Percentiles rank a stretch among this genome's conserved stretches.
Conservation (phyloP, 1,140 invertebrate genomes). For the Babylonia areolata region DNA sequence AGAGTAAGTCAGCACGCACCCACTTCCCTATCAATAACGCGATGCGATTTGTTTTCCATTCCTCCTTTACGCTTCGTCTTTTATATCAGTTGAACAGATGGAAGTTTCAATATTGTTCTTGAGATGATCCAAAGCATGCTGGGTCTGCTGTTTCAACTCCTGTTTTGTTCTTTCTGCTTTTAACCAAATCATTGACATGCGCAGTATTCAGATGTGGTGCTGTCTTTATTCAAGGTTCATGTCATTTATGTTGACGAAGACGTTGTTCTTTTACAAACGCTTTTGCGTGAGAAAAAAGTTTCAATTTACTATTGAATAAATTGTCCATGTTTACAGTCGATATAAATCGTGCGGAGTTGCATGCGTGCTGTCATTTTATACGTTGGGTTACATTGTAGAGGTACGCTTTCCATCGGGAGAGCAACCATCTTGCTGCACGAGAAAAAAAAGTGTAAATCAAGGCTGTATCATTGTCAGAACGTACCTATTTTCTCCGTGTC, state of each 20-base stretch:
- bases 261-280: background rate
- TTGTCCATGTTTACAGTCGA: background rate
- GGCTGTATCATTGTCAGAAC: too few relatives aligned
- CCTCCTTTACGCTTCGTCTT: background rate
- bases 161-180: background rate
- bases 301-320: background rate
- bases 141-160: background rate
- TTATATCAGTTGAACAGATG: background rate
- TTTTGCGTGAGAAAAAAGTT: conserved; percentile 1
- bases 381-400: too few relatives aligned
- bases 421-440: too few relatives aligned
- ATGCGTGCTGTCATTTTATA: too few relatives aligned
- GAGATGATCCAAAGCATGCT: background rate
- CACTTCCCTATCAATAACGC: too few relatives aligned
- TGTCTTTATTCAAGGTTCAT: background rate
- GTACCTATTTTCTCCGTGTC: too few relatives aligned
- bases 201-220: background rate
- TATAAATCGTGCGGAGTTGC: too few relatives aligned
- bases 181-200: background rate
- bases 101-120: background rate
- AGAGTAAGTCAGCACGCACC: too few relatives aligned
- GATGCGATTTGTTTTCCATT: too few relatives aligned
- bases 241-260: background rate
- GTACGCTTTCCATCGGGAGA: too few relatives aligned
- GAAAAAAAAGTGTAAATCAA: too few relatives aligned